Evolutionary conservation across 2,888 invertebrate genomes (phyloP), one percentile per base, ranked within the genome.

Genomic region (Molorchus minor): DNA sequence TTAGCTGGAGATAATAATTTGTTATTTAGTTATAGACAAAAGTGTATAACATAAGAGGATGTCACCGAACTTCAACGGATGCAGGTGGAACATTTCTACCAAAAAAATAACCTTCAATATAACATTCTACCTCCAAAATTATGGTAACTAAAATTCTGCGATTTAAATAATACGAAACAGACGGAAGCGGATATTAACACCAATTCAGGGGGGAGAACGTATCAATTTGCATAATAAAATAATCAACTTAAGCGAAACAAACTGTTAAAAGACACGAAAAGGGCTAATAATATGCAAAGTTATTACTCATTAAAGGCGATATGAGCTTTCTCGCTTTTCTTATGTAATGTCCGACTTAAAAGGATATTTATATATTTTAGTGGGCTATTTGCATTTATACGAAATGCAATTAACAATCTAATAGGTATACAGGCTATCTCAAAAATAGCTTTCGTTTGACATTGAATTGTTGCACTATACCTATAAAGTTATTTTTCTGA

Each of bases 171-270:
- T 21, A 17, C 20, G 36, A 25, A 49, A 35, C 38, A 25, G 13
- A 33, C 47, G 41, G 56, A 61, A 56, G 17, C 16, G 44, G 40
- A 56, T 52, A 62, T 62, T 58, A 58, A 56, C 58, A 52, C 52
- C 52, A 40, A 56, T 62, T 52, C 54, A 20, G 21, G 33, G n/a
- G 38, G 47, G 41, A 46, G 35, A 62, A 56, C 47, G 53, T 38
- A 43, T 30, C 20, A 41, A 58, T 62, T 62, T 58, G 62, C 58
- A 62, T 62, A 54, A 58, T 56, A 58, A 56, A 58, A 51, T 52
- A 56, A 58, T 62, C 52, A 56, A 47, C 47, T 52, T 52, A 40
- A 8, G 38, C 45, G 36, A 51, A 58, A 52, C 40, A 45, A 58
- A 58, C 45, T 38, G 21, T n/a, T 33, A 25, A 49, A 35, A 52